Conservation (phyloP, 2,888 invertebrate species). For the Eumerus sabulonum region DNA sequence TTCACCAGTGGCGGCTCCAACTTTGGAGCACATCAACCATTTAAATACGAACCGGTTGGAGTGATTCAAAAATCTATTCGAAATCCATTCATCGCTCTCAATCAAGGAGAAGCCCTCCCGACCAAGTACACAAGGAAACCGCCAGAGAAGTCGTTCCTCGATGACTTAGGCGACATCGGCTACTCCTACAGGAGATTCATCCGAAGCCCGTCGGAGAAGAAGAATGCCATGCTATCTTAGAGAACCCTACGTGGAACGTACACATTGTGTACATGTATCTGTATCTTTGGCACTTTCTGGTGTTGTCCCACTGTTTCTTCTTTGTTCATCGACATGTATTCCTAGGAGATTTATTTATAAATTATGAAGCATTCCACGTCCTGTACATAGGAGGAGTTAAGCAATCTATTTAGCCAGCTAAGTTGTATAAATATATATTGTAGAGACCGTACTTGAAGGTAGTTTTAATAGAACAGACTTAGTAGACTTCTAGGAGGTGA, state of each 20-base stretch:
- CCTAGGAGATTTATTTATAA: too few species aligned
- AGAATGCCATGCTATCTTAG: slow-evolving; percentile 29
- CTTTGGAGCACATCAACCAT: slow-evolving; percentile 71
- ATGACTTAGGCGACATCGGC: slow-evolving; percentile 71
- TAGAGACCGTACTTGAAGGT: too few species aligned
- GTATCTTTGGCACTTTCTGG: background rate
- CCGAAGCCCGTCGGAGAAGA: slow-evolving; percentile 5
- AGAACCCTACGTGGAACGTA: too few species aligned
- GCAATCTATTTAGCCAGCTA: too few species aligned
- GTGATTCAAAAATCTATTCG: slow-evolving; percentile 72
- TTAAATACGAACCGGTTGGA: slow-evolving; percentile 73
- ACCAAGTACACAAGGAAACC: slow-evolving; percentile 65
- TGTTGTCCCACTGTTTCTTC: background rate
- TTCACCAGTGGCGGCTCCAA: slow-evolving; percentile 71
- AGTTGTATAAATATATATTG: too few species aligned
- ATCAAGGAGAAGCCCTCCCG: slow-evolving; percentile 76
- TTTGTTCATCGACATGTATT: too few species aligned
- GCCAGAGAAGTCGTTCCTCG: slow-evolving; percentile 72
- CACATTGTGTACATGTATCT: too few species aligned
- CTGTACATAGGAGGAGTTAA: too few species aligned
- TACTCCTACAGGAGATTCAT: slow-evolving; percentile 39
- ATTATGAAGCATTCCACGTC: too few species aligned
- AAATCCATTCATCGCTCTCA: slow-evolving; percentile 77
- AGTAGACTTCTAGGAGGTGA: too few species aligned
- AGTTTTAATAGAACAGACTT: too few species aligned